Percentiles rank a stretch among this genome's conserved stretches.
phyloP scores from a whole-genome alignment of 2,888 invertebrate species.

The Philhelius pedissequus region DNA sequence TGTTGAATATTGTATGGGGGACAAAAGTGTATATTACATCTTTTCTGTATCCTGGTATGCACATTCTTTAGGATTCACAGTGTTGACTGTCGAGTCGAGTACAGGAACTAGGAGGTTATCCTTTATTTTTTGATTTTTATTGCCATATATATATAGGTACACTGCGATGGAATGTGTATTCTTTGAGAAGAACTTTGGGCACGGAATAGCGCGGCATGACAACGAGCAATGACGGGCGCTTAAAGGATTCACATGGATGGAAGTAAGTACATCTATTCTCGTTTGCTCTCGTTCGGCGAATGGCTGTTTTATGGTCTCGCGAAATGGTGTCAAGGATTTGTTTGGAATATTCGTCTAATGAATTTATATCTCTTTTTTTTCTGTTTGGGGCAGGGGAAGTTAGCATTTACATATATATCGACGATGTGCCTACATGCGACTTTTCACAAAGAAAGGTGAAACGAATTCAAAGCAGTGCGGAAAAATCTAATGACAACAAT shows the following conservation, averaged over 20 bases:
- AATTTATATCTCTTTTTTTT: constrained; percentile 55
- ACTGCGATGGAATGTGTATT: constrained; percentile 58
- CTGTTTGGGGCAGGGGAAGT: constrained; percentile 14
- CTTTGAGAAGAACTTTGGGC: not conserved
- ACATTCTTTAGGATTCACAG: constrained; percentile 42
- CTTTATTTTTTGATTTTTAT: constrained; percentile 69
- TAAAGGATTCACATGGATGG: constrained; percentile 65
- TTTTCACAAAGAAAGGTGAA: not conserved
- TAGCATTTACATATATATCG: constrained; percentile 18
- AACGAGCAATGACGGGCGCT: constrained; percentile 38
- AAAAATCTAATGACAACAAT: too few species aligned
- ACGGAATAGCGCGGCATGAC: not conserved
- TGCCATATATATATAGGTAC: constrained; percentile 61
- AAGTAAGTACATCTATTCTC: constrained; percentile 66
- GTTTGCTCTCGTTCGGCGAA: constrained; percentile 66
- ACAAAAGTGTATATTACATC: constrained; percentile 61
- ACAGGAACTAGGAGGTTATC: constrained; percentile 60
- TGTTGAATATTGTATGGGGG: constrained; percentile 70
- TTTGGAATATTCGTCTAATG: constrained; percentile 62
- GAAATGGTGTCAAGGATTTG: constrained; percentile 69
- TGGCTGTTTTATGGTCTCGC: constrained; percentile 68
- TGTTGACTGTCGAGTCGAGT: not conserved
- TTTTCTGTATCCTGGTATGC: constrained; percentile 43
- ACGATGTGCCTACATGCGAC: not conserved
- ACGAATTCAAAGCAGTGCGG: not conserved